These are phyloP conservation scores for Muntiacus muntjak DNA, from an alignment of 2,113 vertebrate genomes.

Conservation along the genomic window DNA sequence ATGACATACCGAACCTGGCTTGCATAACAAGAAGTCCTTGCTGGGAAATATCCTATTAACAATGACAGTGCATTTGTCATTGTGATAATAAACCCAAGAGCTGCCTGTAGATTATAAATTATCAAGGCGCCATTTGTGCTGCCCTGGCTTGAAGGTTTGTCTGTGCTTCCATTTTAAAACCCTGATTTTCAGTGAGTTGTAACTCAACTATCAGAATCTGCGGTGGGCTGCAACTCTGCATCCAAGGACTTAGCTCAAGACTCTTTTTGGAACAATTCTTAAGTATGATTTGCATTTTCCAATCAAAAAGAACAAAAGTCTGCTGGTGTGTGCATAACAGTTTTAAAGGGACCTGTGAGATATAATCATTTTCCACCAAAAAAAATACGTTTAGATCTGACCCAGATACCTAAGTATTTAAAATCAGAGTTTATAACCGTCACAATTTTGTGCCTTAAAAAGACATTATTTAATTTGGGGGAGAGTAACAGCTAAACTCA, in stretches of 20 bases:
- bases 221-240: slow-evolving; percentile 64
- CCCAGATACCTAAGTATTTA: background rate
- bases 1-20: slow-evolving; percentile 90
- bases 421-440: slow-evolving; percentile 1
- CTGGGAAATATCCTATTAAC: slow-evolving; percentile 90
- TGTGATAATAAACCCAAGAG: slow-evolving; percentile 93
- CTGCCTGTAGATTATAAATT: slow-evolving; percentile 86
- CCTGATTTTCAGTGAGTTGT: slow-evolving; percentile 76
- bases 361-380: slow-evolving; percentile 37
- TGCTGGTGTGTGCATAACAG: background rate
- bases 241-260: slow-evolving; percentile 70
- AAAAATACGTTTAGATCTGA: background rate
- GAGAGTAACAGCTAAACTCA: slow-evolving; percentile 8
- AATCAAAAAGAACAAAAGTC: slow-evolving; percentile 33
- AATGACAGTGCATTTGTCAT: slow-evolving; percentile 97
- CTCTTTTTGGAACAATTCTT: slow-evolving; percentile 36
- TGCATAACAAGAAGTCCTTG: slow-evolving; percentile 92
- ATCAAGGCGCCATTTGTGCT: slow-evolving; percentile 80
- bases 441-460: slow-evolving; percentile 26
- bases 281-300: slow-evolving; percentile 61
- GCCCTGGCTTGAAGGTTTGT: slow-evolving; percentile 81
- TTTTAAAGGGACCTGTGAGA: slow-evolving; percentile 14
- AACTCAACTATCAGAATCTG: slow-evolving; percentile 78
- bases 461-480: slow-evolving; percentile 33
- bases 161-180: slow-evolving; percentile 80